Base-by-base conservation (phyloP, 2,888 invertebrate species). In the Watsonalla binaria region DNA sequence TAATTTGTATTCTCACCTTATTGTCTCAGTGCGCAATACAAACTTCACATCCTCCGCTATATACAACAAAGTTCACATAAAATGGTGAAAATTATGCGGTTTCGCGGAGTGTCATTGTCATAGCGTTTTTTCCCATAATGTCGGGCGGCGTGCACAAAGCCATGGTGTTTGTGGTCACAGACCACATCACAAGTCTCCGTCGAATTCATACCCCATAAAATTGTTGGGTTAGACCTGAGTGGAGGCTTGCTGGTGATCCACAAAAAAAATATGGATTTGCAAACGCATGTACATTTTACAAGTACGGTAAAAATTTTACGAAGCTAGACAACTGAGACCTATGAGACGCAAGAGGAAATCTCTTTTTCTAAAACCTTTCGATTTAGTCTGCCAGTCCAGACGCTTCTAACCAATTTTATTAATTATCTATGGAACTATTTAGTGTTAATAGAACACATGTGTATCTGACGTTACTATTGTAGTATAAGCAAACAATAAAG, bases 201-300 rank as follows among this genome's bases (percentile, higher is more conserved):
- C 78, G 71, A 72, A 76, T 81, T 81, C 80, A 78, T 80, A 80
- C 76, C 71, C 73, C 76, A 78, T 80, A 82, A 84, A 82, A 72
- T 58, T 62, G 64, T 63, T 11, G 42, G 42, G 9, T 1, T 11
- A 42, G 42, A 42, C 42, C 42, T 42, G 42, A 11, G 5, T 42
- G 5, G 42, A 11, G 42, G 11, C 42, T 11, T 42, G 42, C 42
- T 5, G 0, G 42, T 11, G 42, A 8, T 24, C 24, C 24, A 24
- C 24, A 24, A 24, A 24, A 4, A 24, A 24, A 24, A 24, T 24
- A 24, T 24, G 1, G 4, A 2, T 24, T 24, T 24, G 24, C 24
- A 24, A 4, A 24, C 24, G 2, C 4, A 24, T 24, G 24, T 24
- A 24, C 24, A 24, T n/a, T n/a, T n/a, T 24, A 24, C 24, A 24